phyloP scores from a whole-genome alignment of 2,113 vertebrate genomes.

The Cheirogaleus medius region DNA sequence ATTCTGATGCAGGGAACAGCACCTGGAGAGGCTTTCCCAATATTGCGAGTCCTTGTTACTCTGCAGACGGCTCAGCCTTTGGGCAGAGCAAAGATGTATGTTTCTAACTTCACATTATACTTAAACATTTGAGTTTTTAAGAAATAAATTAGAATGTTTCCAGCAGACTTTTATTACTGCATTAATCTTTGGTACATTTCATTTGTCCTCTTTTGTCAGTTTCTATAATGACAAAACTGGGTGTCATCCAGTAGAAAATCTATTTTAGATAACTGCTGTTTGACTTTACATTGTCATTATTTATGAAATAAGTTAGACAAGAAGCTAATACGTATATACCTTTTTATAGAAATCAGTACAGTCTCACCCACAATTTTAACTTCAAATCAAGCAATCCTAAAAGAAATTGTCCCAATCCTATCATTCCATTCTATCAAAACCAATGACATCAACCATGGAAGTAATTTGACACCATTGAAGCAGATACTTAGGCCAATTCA shows the following conservation, averaged over 20 bases:
- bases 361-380: slow-evolving; percentile 11
- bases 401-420: neutral
- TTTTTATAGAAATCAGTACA: slow-evolving; percentile 49
- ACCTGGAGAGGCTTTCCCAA: neutral
- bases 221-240: slow-evolving; percentile 61
- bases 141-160: slow-evolving; percentile 70
- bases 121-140: slow-evolving; percentile 67
- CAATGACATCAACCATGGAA: neutral
- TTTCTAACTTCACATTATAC: slow-evolving; percentile 56
- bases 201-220: slow-evolving; percentile 66
- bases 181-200: slow-evolving; percentile 66
- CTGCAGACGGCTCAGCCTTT: neutral
- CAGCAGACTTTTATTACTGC: slow-evolving; percentile 67
- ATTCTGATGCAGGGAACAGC: neutral
- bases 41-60: neutral
- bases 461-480: neutral
- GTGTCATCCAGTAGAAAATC: slow-evolving; percentile 57
- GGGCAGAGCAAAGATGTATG: slow-evolving; percentile 49
- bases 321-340: neutral
- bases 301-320: slow-evolving; percentile 57
- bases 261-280: slow-evolving; percentile 57
- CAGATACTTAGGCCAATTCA: neutral
- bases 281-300: slow-evolving; percentile 50
- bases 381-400: slow-evolving; percentile 35
- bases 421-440: neutral